phyloP scores from a whole-genome alignment of 2,113 vertebrate genomes.

The Lonchura striata region DNA sequence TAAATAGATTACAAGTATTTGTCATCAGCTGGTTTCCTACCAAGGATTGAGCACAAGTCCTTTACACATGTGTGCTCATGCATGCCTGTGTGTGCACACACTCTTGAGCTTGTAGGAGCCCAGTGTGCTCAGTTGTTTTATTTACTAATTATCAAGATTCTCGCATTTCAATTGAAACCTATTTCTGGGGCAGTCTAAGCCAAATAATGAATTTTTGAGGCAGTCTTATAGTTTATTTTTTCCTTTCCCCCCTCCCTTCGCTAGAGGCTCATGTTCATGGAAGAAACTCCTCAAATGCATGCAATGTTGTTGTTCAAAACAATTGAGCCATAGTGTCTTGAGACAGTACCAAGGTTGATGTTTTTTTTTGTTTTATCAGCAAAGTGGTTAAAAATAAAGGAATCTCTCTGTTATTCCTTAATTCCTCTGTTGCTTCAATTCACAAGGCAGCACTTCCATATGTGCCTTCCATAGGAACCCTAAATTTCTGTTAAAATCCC shows the following conservation, averaged over 20 bases:
- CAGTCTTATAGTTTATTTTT: not conserved
- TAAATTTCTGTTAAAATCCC: not conserved
- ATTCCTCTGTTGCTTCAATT: not conserved
- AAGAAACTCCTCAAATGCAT: conserved; percentile 53
- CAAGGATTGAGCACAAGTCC: not conserved
- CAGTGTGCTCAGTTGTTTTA: not conserved
- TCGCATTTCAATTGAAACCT: not conserved
- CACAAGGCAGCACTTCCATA: no score
- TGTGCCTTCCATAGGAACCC: not conserved
- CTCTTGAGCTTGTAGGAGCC: not conserved
- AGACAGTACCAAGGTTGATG: conserved; percentile 49
- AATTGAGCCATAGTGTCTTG: conserved; percentile 44
- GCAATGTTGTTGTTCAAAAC: conserved; percentile 64
- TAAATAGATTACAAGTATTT: not conserved
- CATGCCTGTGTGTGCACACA: not conserved
- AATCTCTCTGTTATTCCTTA: not conserved
- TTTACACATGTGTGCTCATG: not conserved
- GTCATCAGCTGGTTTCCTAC: not conserved
- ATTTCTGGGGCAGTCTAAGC: not conserved
- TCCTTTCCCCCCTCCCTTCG: not conserved
- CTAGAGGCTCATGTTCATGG: conserved; percentile 51
- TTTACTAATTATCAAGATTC: not conserved
- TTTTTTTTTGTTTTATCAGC: conserved; percentile 63
- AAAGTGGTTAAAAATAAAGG: conserved; percentile 45
- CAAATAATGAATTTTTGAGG: conserved; percentile 22